Evolutionary conservation across 2,113 vertebrate genomes (phyloP), one percentile per base, ranked within the genome.

Genomic region (Piliocolobus tephrosceles): DNA sequence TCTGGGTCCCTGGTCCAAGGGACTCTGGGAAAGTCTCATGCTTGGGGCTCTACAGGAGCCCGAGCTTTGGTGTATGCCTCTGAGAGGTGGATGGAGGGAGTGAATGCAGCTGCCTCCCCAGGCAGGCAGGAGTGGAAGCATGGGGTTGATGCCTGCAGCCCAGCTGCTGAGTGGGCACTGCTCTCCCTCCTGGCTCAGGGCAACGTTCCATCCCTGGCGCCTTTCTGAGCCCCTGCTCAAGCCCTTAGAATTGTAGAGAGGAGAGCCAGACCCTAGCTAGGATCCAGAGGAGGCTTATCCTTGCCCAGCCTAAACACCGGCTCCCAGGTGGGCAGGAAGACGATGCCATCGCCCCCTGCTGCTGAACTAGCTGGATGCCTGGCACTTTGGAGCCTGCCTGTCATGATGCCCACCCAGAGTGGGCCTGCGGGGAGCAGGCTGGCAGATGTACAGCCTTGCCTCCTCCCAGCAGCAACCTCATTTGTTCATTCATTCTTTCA

Each of bases 121-220:
- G 22, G 75, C 25, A 30, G 20, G 12, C 10, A 22, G 16, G 40
- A 58, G 1, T 16, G 5, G 78, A 38, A 18, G 11, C 0, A 0
- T 40, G 23, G 30, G n/a, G 22, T 12, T 12, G 0, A 0, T 45
- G 86, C 20, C 40, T 7, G 22, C 43, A 16, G 13, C 6, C 66
- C 30, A 27, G 58, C 17, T 70, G 35, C 55, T 90, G 32, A 3
- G 6, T 38, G 9, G 81, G 45, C 35, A 27, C 18, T 10, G 27
- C 58, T 80, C 20, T 93, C 73, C 35, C 35, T 82, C 45, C 88
- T 70, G 40, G 43, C 35, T 87, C 78, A 61, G 40, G 23, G 5
- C 61, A 40, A 17, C 11, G 23, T 73, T 52, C 78, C 68, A 13
- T 64, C 23, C 40, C 45, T n/a, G 20, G n/a, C 27, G 22, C 18